Evolutionary conservation across 2,888 invertebrate species (phyloP).

Genomic region (Temnothorax unifasciatus): DNA sequence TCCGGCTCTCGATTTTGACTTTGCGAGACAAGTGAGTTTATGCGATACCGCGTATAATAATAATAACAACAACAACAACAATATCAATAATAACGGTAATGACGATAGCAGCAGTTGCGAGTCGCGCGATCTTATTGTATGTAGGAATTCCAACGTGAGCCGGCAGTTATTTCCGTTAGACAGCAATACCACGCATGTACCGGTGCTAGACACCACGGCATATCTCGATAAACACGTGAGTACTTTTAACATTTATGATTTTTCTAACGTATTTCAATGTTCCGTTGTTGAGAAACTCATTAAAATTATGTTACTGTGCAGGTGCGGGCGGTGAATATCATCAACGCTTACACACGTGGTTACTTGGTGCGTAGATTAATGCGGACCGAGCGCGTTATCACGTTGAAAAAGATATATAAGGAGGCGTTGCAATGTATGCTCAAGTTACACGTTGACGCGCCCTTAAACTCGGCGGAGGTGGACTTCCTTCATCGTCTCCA

Average conservation of each 20-base stretch:
- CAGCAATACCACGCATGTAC: constrained; percentile 76
- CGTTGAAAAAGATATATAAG: constrained; percentile 92
- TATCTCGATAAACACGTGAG: constrained; percentile 81
- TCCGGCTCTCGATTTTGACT: neutral
- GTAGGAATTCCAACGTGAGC: constrained; percentile 77
- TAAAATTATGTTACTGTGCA: constrained; percentile 65
- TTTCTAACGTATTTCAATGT: neutral
- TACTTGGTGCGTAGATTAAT: constrained; percentile 94
- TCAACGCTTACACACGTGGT: constrained; percentile 91
- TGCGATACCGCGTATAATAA: constrained; percentile 35
- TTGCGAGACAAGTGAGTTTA: constrained; percentile 8
- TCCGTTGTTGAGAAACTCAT: neutral
- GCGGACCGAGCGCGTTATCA: constrained; percentile 93
- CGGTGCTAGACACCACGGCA: constrained; percentile 76
- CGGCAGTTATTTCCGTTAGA: constrained; percentile 82
- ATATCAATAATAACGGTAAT: constrained; percentile 12
- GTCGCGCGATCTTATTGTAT: constrained; percentile 44
- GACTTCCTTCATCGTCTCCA: constrained; percentile 91
- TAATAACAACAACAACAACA: neutral
- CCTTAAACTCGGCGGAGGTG: constrained; percentile 88
- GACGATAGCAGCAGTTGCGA: constrained; percentile 14
- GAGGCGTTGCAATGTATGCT: constrained; percentile 93
- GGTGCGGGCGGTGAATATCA: constrained; percentile 89
- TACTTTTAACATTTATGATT: constrained; percentile 1
- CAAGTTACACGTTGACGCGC: constrained; percentile 90